These are phyloP conservation scores for Polyergus mexicanus DNA, from an alignment of 1,140 invertebrate genomes.

Conservation along the genomic window DNA sequence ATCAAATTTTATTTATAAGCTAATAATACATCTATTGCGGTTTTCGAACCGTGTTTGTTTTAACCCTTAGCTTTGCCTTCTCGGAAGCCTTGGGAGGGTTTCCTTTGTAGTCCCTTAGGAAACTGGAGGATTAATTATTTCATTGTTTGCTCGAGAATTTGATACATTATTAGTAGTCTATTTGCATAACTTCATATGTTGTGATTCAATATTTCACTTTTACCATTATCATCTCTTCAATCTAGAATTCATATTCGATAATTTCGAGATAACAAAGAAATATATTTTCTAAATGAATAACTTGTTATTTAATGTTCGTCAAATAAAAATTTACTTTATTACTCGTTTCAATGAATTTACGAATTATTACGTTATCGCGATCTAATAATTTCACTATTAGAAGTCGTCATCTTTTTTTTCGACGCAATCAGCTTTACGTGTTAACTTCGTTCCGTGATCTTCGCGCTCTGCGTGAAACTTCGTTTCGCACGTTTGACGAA, in stretches of 20 bases:
- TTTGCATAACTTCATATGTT: conserved; percentile 52
- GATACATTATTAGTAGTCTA: conserved; percentile 54
- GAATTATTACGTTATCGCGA: no score
- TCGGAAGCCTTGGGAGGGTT: conserved; percentile 35
- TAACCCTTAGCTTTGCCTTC: conserved; percentile 30
- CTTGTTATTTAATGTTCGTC: neutral
- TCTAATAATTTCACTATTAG: neutral
- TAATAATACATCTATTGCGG: conserved; percentile 22
- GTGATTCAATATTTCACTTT: conserved; percentile 27
- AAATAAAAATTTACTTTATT: neutral
- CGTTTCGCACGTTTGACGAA: conserved; percentile 27
- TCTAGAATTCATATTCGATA: conserved; percentile 4
- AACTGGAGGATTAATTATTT: conserved; percentile 53
- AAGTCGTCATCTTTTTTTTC: neutral
- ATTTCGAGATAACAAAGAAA: neutral
- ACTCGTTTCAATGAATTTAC: neutral
- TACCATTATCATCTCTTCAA: neutral
- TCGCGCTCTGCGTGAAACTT: neutral
- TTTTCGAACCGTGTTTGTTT: conserved; percentile 46
- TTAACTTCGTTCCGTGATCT: neutral
- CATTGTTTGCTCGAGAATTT: conserved; percentile 49
- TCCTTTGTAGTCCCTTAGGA: conserved; percentile 48
- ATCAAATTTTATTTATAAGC: conserved; percentile 27
- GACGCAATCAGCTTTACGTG: conserved; percentile 13
- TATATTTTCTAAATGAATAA: neutral